Evolutionary conservation across 2,797 vertebrate genomes (phyloP), one percentile per base, ranked within the genome.

Genomic region (Nyctibius grandis): DNA sequence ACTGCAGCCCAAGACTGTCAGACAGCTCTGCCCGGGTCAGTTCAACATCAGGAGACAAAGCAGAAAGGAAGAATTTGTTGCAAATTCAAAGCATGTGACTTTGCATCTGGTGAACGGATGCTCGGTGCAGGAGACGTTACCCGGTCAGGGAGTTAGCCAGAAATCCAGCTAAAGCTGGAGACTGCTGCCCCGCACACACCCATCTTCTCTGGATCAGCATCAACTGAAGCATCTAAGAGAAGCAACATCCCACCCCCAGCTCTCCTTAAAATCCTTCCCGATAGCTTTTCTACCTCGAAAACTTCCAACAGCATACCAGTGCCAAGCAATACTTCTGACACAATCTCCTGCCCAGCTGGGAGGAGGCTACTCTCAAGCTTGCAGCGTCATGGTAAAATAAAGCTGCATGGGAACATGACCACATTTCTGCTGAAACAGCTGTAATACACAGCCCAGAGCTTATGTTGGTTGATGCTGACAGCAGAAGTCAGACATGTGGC

Each of bases 391-490:
- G 4, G 26, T 40, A 47, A 47, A 36, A 60, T 4, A 17, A 64
- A 10, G 48, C 12, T 28, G 25, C 16, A 22, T 1, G 12, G 50
- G 63, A 76, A 69, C 2, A 1, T 6, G 11, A 54, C 53, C 15
- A 10, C 17, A 9, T 16, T 54, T 47, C 78, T 36, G 18, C 40
- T 3, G 0, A 19, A 75, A 61, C 0, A 0, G 63, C 40, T 1
- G 0, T 15, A 36, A 28, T 44, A 8, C 31, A 11, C 22, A 33
- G 33, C 78, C 53, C 69, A 67, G 61, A 40, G 34, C 36, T 56
- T 13, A 11, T 3, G 15, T 1, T 53, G 70, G 25, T 4, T 61
- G 31, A 17, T 2, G 2, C 60, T 8, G 28, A n/a, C 12, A 42
- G 57, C 50, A 33, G 16, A 6, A 56, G 38, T 21, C 25, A 48